phyloP scores from a whole-genome alignment of 2,797 vertebrate genomes.

The Phrynocephalus forsythii region DNA sequence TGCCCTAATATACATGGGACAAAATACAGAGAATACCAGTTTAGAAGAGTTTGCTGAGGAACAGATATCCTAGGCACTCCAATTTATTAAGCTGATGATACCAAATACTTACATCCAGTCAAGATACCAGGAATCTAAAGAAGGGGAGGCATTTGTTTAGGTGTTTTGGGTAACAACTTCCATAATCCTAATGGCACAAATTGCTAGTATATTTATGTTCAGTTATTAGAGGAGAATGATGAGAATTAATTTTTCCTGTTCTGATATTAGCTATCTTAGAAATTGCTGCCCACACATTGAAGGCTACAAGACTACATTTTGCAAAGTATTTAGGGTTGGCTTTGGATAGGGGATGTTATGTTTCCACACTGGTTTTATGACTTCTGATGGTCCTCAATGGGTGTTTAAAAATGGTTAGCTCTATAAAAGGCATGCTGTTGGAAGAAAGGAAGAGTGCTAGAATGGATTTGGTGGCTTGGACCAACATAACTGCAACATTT shows the following conservation, averaged over 20 bases:
- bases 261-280: conserved; percentile 52
- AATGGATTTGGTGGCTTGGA: too few species aligned
- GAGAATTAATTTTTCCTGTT: conserved; percentile 37
- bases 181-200: background rate
- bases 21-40: too few species aligned
- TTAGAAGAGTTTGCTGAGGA: too few species aligned
- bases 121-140: background rate
- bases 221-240: conserved; percentile 32
- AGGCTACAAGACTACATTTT: conserved; percentile 49
- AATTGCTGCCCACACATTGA: conserved; percentile 9
- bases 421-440: too few species aligned
- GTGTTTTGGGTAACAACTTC: conserved; percentile 24
- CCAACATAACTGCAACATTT: background rate
- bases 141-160: background rate
- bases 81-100: too few species aligned
- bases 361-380: too few species aligned
- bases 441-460: too few species aligned
- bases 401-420: too few species aligned
- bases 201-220: conserved; percentile 13
- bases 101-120: background rate
- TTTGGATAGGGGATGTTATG: too few species aligned
- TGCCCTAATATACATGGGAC: background rate
- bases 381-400: too few species aligned
- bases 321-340: background rate
- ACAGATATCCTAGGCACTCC: too few species aligned